phyloP scores from a whole-genome alignment of 1,140 invertebrate genomes.

The Homalodisca vitripennis region DNA sequence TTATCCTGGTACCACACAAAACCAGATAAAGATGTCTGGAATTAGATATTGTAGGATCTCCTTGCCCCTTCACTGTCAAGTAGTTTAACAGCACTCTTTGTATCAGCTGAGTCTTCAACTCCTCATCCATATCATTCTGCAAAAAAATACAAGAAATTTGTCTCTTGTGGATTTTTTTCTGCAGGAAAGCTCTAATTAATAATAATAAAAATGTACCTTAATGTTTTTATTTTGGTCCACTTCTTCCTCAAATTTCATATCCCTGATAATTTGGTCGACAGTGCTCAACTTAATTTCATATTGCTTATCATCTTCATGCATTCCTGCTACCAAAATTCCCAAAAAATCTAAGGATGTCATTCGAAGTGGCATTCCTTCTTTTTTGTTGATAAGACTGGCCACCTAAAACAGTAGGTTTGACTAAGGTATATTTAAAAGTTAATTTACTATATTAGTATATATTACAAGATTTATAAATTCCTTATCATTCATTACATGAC shows the following conservation, averaged over 20 bases:
- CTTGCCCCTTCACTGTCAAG: constrained; percentile 89
- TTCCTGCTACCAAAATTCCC: constrained; percentile 91
- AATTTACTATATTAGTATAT: too few relatives aligned
- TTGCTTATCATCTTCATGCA: constrained; percentile 90
- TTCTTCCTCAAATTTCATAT: constrained; percentile 81
- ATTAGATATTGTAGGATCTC: constrained; percentile 83
- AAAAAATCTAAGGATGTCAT: constrained; percentile 97
- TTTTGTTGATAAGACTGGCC: constrained; percentile 94
- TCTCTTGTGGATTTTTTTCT: too few relatives aligned
- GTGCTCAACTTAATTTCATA: constrained; percentile 86
- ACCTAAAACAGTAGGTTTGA: constrained; percentile 53
- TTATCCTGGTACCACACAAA: constrained; percentile 96
- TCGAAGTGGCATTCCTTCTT: constrained; percentile 91
- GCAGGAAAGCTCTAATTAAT: too few relatives aligned
- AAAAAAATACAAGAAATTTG: too few relatives aligned
- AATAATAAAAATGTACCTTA: constrained; percentile 38
- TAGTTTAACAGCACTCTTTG: constrained; percentile 95
- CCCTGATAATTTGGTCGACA: constrained; percentile 90
- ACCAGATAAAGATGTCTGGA: constrained; percentile 94
- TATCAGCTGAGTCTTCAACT: constrained; percentile 84
- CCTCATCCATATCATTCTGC: constrained; percentile 73
- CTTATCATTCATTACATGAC: too few relatives aligned
- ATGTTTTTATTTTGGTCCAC: constrained; percentile 63
- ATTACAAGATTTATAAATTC: too few relatives aligned
- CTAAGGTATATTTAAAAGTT: too few relatives aligned